Base-by-base conservation (phyloP, 92 coral and sea anemone species). In the Actinostola sp. region DNA sequence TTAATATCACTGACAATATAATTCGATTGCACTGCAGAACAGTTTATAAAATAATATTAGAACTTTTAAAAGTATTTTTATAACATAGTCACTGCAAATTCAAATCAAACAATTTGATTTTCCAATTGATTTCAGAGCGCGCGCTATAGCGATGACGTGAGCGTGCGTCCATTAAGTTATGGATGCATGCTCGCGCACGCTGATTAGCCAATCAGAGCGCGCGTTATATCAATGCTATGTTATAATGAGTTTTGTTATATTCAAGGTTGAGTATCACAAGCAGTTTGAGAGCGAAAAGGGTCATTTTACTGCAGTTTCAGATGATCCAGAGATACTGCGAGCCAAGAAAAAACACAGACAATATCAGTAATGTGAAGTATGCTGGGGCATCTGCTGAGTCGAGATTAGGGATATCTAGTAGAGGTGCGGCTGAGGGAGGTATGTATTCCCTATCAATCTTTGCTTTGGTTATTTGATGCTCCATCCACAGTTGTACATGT, bases 181-280 rank as follows among this genome's bases (percentile, higher is more conserved):
- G n/a, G n/a, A n/a, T n/a, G n/a, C n/a, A n/a, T n/a, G n/a, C n/a
- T n/a, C n/a, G n/a, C n/a, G n/a, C n/a, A n/a, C n/a, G n/a, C n/a
- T n/a, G n/a, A n/a, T n/a, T n/a, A n/a, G n/a, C n/a, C n/a, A n/a
- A n/a, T n/a, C n/a, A n/a, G n/a, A n/a, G n/a, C n/a, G n/a, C n/a
- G n/a, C n/a, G n/a, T n/a, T n/a, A n/a, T n/a, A n/a, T n/a, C n/a
- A n/a, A n/a, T n/a, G n/a, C n/a, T n/a, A n/a, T n/a, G n/a, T n/a
- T n/a, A n/a, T n/a, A n/a, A n/a, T n/a, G n/a, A n/a, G n/a, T n/a
- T 26, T 4, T 16, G 7, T 30, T 3, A 0, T 63, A 17, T 32
- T 82, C 6, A 25, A 95, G 99, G 78, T 95, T 70, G 89, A 88
- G 74, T 95, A 95, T 64, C 94, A 92, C 58, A 95, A 91, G 69